These are phyloP conservation scores for Reinhardtius hippoglossoides DNA, from an alignment of 2,113 vertebrate species.

Conservation along the genomic window DNA sequence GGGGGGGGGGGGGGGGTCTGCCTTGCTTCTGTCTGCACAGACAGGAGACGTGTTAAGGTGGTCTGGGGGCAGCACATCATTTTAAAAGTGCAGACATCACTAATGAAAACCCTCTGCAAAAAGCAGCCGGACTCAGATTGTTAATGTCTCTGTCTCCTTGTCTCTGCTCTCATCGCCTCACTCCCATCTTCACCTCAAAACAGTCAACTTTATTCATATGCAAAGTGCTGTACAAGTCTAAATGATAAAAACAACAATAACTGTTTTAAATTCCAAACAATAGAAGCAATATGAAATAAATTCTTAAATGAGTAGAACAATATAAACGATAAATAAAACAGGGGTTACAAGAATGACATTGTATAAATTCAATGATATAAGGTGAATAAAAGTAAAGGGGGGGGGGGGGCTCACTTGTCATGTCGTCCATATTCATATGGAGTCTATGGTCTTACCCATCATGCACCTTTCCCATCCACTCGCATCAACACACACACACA, in stretches of 20 bases:
- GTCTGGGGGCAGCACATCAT: slow-evolving; percentile 36
- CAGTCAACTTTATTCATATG: no score
- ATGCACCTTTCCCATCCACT: not conserved
- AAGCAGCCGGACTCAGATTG: slow-evolving; percentile 14
- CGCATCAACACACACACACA: not conserved
- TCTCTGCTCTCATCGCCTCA: not conserved
- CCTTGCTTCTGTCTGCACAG: slow-evolving; percentile 33
- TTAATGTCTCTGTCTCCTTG: slow-evolving; percentile 13
- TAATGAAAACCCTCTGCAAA: slow-evolving; percentile 17
- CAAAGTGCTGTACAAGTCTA: no score
- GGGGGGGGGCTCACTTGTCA: no score
- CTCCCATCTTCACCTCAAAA: not conserved
- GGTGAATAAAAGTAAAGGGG: no score
- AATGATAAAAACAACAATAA: no score
- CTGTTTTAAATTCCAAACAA: no score
- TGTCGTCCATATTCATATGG: not conserved
- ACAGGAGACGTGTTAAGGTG: slow-evolving; percentile 39
- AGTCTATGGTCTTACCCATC: not conserved
- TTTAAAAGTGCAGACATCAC: slow-evolving; percentile 23
- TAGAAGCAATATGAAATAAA: no score
- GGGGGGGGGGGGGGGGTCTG: not conserved
- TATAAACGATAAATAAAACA: no score
- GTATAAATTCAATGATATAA: no score
- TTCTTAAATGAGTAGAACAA: no score
- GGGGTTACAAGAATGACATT: no score